A percentile compares a stretch with the other conserved stretches of the same genome.
Conservation (phyloP, 2,888 invertebrate genomes). For the Julus scanicus region DNA sequence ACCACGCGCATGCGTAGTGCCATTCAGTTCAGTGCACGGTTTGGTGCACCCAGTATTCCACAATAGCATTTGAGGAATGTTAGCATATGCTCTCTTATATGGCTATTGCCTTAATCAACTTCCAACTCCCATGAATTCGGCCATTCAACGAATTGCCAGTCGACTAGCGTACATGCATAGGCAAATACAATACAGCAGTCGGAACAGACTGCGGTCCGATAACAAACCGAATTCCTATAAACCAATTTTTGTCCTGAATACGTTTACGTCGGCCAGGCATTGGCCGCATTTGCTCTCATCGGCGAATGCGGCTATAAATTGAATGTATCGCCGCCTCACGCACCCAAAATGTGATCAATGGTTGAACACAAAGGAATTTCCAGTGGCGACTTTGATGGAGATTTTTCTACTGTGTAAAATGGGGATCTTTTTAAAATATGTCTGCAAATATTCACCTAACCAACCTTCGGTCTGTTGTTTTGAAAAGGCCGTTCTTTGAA, state of each 20-base stretch:
- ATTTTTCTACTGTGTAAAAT: neutral
- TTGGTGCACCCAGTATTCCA: neutral
- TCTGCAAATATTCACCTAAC: neutral
- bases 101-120: constrained; percentile 42
- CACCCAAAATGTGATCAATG: constrained; percentile 21
- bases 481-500: neutral
- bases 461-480: neutral
- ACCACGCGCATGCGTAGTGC: neutral
- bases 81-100: constrained; percentile 23
- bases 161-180: neutral
- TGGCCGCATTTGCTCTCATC: neutral
- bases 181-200: neutral
- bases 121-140: constrained; percentile 21
- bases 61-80: constrained; percentile 9
- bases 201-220: constrained; percentile 11
- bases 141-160: neutral
- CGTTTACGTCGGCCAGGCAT: constrained; percentile 7
- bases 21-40: neutral
- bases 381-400: neutral
- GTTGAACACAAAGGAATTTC: neutral
- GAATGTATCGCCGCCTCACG: neutral
- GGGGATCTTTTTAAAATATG: neutral
- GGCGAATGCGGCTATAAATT: neutral
- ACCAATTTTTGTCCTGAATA: constrained; percentile 24
- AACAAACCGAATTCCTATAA: constrained; percentile 39